These are phyloP conservation scores for Plebejus melissa DNA, from an alignment of 2,888 invertebrate genomes.

Conservation along the genomic window DNA sequence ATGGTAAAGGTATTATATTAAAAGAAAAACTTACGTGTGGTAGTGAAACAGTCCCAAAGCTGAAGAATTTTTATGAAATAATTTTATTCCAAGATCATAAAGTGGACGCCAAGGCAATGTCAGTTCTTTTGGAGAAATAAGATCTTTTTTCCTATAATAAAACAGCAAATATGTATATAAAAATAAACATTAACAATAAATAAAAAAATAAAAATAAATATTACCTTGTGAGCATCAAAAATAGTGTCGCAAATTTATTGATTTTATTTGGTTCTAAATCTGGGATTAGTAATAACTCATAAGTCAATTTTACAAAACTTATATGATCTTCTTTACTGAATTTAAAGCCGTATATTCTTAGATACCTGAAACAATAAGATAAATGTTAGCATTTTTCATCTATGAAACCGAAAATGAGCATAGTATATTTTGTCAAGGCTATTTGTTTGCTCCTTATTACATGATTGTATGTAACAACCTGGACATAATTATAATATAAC, in stretches of 20 bases:
- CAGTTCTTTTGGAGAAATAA: conserved; percentile 88
- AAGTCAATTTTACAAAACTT: conserved; percentile 86
- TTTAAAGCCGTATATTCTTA: conserved; percentile 90
- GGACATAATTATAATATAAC: too few relatives aligned
- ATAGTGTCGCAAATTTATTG: conserved; percentile 83
- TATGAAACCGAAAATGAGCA: neutral
- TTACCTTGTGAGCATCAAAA: conserved; percentile 87
- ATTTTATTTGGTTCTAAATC: conserved; percentile 87
- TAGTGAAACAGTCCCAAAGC: conserved; percentile 81
- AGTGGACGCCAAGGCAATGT: conserved; percentile 92
- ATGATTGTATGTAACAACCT: too few relatives aligned
- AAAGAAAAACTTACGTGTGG: conserved; percentile 63
- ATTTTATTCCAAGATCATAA: conserved; percentile 82
- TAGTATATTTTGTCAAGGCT: too few relatives aligned
- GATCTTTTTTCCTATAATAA: conserved; percentile 83
- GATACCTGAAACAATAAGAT: conserved; percentile 81
- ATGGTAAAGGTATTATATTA: neutral
- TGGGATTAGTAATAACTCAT: conserved; percentile 86
- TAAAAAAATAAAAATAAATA: conserved; percentile 45
- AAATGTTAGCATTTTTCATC: neutral
- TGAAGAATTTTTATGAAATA: conserved; percentile 77
- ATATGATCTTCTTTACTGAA: conserved; percentile 96
- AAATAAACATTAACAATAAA: conserved; percentile 1
- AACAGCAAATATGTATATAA: neutral
- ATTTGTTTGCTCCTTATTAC: too few relatives aligned